These are phyloP conservation scores for Cyphomyrus plagiostoma DNA, from an alignment of 2,113 vertebrate genomes.

Conservation along the genomic window DNA sequence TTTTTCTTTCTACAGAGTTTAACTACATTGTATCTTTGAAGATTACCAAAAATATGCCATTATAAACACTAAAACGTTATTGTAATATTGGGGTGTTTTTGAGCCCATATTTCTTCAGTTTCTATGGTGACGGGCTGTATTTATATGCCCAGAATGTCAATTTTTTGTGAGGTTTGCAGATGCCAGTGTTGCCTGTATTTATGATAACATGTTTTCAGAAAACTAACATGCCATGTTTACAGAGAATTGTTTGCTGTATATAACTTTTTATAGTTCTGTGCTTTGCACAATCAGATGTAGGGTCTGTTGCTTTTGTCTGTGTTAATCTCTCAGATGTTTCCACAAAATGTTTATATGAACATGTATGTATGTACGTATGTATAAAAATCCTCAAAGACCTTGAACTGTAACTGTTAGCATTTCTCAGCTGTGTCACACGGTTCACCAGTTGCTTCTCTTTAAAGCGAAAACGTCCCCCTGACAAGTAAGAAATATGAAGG, in stretches of 20 bases:
- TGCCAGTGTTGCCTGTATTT: conserved; percentile 92
- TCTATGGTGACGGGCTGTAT: conserved; percentile 69
- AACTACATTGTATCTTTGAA: conserved; percentile 75
- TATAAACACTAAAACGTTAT: conserved; percentile 72
- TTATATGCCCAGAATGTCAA: conserved; percentile 73
- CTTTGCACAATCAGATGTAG: conserved; percentile 83
- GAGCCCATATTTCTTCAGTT: conserved; percentile 63
- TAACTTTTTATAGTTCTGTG: conserved; percentile 88
- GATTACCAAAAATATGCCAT: conserved; percentile 79
- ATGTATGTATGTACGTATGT: conserved; percentile 16
- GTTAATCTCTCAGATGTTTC: conserved; percentile 74
- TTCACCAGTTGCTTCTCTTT: conserved; percentile 72
- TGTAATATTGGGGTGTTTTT: conserved; percentile 58
- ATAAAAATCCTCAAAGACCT: conserved; percentile 71
- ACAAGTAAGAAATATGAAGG: conserved; percentile 47
- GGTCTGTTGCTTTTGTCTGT: conserved; percentile 77
- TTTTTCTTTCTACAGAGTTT: conserved; percentile 75
- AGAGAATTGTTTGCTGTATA: conserved; percentile 92
- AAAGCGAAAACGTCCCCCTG: conserved; percentile 50
- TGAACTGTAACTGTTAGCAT: conserved; percentile 76
- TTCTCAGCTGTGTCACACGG: conserved; percentile 80
- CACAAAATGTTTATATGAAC: conserved; percentile 2
- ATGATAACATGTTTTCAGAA: conserved; percentile 72
- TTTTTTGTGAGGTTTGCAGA: conserved; percentile 80
- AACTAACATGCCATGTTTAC: conserved; percentile 95